Base-by-base conservation (phyloP, 2,797 vertebrate species). In the Sebastes hubbsi region DNA sequence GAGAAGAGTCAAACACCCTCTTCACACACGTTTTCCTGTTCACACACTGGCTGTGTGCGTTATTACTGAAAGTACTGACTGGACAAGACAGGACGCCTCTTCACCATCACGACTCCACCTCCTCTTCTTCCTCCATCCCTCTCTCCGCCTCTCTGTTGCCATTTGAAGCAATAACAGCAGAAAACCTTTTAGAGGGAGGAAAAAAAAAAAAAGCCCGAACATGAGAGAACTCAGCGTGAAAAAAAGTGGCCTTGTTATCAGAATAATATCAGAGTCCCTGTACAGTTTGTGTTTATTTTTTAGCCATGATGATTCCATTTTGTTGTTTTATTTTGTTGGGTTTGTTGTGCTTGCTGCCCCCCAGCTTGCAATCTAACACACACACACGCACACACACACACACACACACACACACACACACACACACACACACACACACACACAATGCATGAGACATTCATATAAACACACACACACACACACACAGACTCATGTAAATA, bases 241-340 rank as follows among this genome's bases (percentile, higher is more conserved):
- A 71, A 95, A 95, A 95, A 95, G 95, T 96, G 95, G 89, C 95
- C 96, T 96, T 96, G 91, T 88, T 87, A 91, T 81, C 80, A 88
- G 89, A 86, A 81, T 89, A 90, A 87, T 88, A 70, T 85, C 80
- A 27, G 64, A 86, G 80, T 92, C 82, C 87, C 77, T 94, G 92
- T 94, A 93, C 91, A 93, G 89, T 92, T 86, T 88, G 72, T 84
- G 69, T 87, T 38, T 83, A 54, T 54, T 60, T 61, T 67, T 65
- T 82, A 52, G 87, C 85, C 78, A 77, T 80, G 75, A 93, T 94
- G 91, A 92, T 93, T 94, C 90, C 92, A 93, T 94, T 93, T 87
- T 78, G 67, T 84, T 85, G 42, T 90, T 87, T 72, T 56, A 2
- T 65, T 75, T 78, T 56, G 36, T 84, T 68, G 71, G 74, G 72